phyloP scores from a whole-genome alignment of 2,113 vertebrate genomes.

The Arvicanthis niloticus region DNA sequence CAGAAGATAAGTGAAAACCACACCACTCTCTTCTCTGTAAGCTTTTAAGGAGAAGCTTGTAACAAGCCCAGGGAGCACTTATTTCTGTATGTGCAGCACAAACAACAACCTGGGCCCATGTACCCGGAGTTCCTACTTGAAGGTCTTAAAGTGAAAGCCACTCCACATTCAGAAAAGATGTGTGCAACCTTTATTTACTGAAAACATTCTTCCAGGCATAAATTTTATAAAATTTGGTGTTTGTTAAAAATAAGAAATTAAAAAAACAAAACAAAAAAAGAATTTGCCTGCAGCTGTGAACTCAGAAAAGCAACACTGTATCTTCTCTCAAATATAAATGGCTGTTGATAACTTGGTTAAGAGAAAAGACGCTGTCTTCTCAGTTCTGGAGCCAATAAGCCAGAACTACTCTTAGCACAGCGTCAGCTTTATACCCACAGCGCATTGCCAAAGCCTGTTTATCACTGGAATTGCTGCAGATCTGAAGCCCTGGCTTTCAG shows the following conservation, averaged over 20 bases:
- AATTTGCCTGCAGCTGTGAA: conserved; percentile 18
- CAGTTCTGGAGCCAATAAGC: conserved; percentile 30
- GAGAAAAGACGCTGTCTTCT: conserved; percentile 46
- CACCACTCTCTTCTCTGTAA: conserved; percentile 7
- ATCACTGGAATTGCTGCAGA: neutral
- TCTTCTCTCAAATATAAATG: conserved; percentile 11
- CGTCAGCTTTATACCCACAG: conserved; percentile 38
- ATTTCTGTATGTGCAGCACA: conserved; percentile 15
- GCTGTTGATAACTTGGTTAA: neutral
- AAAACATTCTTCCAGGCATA: conserved; percentile 54
- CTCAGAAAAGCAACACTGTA: conserved; percentile 8
- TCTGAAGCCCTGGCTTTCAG: conserved; percentile 28
- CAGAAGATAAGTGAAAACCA: conserved; percentile 82
- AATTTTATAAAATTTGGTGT: conserved; percentile 38
- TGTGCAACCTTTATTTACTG: conserved; percentile 42
- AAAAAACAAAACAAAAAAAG: conserved; percentile 22
- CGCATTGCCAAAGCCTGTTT: neutral
- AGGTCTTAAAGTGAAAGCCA: conserved; percentile 50
- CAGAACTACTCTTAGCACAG: neutral
- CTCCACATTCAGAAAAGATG: neutral
- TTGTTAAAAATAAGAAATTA: neutral
- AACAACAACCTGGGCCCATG: neutral
- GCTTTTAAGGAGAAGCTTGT: conserved; percentile 32
- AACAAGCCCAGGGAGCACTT: neutral
- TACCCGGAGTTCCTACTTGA: neutral